phyloP scores from a whole-genome alignment of 2,113 vertebrate species.

The Nansenia antarctica region DNA sequence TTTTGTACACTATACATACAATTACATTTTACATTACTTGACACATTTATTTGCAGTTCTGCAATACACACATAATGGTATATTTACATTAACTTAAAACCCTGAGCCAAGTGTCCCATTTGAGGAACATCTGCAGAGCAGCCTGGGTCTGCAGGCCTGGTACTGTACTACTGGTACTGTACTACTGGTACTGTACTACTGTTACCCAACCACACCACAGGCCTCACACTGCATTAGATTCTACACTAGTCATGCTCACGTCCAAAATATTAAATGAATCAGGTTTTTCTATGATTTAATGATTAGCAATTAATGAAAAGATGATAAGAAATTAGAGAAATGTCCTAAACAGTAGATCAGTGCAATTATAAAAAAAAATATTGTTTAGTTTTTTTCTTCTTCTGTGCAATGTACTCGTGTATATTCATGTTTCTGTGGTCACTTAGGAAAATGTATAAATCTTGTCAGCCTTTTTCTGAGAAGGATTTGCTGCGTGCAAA shows the following conservation, averaged over 20 bases:
- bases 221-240: background rate
- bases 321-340: too few relatives aligned
- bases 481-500: constrained; percentile 11
- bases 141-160: constrained; percentile 50
- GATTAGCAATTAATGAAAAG: too few relatives aligned
- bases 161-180: constrained; percentile 49
- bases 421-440: background rate
- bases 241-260: background rate
- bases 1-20: background rate
- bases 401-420: background rate
- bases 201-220: constrained; percentile 35
- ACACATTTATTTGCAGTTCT: background rate
- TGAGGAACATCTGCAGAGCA: constrained; percentile 52
- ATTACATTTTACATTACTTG: background rate
- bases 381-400: too few relatives aligned
- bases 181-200: constrained; percentile 48
- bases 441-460: background rate
- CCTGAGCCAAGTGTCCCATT: constrained; percentile 13
- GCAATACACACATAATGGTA: background rate
- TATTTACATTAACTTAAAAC: constrained; percentile 2
- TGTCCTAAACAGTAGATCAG: too few relatives aligned
- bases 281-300: background rate
- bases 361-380: too few relatives aligned
- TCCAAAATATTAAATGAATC: background rate
- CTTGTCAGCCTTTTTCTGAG: constrained; percentile 2